Evolutionary conservation across 2,797 vertebrate genomes (phyloP).

Genomic region (Macropus fuliginosus): DNA sequence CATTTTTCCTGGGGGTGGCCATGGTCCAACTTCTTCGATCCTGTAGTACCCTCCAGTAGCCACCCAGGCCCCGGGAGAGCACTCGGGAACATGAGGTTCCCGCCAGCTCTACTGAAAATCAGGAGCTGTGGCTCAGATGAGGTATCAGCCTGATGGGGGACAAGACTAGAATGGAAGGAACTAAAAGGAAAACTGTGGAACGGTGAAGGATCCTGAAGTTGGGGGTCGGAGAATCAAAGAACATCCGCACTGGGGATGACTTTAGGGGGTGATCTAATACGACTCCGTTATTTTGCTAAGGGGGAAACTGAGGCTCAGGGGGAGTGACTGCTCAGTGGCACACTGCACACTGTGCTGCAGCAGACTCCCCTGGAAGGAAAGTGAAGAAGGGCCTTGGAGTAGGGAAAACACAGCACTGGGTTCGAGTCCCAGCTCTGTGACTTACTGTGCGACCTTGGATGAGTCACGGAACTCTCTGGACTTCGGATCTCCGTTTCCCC

Average conservation of each 20-base stretch:
- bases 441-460: background rate
- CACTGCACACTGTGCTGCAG: background rate
- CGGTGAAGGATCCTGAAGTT: background rate
- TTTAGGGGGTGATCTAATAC: background rate
- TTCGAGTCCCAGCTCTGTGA: background rate
- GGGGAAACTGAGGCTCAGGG: background rate
- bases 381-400: background rate
- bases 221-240: background rate
- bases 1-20: constrained; percentile 71
- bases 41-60: constrained; percentile 65
- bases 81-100: constrained; percentile 18
- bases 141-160: background rate
- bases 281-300: background rate
- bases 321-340: background rate
- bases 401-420: background rate
- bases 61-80: constrained; percentile 64
- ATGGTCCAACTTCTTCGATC: constrained; percentile 44
- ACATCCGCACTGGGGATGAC: background rate
- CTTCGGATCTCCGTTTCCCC: background rate
- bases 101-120: constrained; percentile 65
- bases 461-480: background rate
- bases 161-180: constrained; percentile 37
- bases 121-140: constrained; percentile 42
- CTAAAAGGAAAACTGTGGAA: constrained; percentile 52
- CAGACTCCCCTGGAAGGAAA: background rate